Conservation (phyloP, 2,797 vertebrate genomes). For the Uromys caudimaculatus region DNA sequence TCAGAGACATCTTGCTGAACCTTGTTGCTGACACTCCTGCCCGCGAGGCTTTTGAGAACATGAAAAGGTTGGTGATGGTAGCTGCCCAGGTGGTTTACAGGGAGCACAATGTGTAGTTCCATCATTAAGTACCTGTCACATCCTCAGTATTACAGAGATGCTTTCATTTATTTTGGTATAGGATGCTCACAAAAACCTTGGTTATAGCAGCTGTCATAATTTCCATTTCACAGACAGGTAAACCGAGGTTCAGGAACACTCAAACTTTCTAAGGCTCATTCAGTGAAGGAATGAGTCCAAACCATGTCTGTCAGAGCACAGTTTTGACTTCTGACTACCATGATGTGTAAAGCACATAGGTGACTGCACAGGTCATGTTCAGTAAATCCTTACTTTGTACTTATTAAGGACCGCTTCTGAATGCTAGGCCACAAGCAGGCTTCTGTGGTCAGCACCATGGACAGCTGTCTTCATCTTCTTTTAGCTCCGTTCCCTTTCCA, state of each 20-base stretch:
- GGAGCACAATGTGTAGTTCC: not conserved
- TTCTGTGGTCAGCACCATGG: not conserved
- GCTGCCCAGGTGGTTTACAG: not conserved
- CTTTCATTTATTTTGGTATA: not conserved
- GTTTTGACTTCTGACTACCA: not conserved
- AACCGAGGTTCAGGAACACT: not conserved
- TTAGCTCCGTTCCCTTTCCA: fast-evolving
- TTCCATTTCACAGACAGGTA: not conserved
- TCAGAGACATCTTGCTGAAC: not conserved
- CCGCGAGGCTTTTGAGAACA: not conserved
- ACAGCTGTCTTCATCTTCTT: not conserved
- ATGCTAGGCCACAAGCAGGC: not conserved
- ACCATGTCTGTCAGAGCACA: not conserved
- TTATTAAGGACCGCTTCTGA: not conserved
- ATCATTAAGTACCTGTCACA: not conserved
- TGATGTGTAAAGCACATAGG: too few species aligned
- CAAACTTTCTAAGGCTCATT: not conserved
- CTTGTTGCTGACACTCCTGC: not conserved
- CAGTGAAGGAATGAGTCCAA: not conserved
- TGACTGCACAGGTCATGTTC: not conserved
- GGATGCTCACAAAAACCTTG: not conserved
- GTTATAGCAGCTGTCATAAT: not conserved
- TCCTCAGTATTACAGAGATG: not conserved
- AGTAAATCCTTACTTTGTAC: not conserved
- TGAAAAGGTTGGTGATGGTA: not conserved